phyloP scores from a whole-genome alignment of 2,888 invertebrate species.

The Aphodius granarius region DNA sequence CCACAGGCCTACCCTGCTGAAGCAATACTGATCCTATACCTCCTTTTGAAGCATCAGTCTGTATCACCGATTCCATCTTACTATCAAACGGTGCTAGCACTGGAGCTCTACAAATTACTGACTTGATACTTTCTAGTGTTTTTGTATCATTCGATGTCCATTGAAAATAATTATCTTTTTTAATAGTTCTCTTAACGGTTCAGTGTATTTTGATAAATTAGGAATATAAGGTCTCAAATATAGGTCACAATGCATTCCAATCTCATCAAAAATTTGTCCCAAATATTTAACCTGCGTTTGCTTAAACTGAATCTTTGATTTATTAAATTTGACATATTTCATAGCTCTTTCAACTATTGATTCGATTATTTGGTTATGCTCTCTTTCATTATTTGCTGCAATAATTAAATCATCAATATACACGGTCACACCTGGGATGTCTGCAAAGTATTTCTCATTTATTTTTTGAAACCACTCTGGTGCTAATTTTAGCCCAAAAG shows the following conservation, averaged over 20 bases:
- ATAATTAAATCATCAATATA: constrained; percentile 43
- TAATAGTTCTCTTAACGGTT: constrained; percentile 3
- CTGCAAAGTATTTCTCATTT: constrained; percentile 42
- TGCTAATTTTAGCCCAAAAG: constrained; percentile 27
- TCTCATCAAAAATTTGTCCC: constrained; percentile 31
- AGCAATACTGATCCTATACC: not conserved
- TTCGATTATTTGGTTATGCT: constrained; percentile 37
- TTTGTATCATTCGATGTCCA: not conserved
- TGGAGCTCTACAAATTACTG: not conserved
- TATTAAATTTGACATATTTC: constrained; percentile 37
- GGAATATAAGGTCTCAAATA: not conserved
- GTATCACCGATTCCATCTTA: not conserved
- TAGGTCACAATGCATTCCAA: constrained; percentile 28
- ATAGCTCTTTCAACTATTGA: constrained; percentile 35
- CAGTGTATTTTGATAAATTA: not conserved
- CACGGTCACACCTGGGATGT: constrained; percentile 38
- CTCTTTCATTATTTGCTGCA: constrained; percentile 25
- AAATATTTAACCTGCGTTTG: constrained; percentile 37
- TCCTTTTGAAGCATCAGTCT: not conserved
- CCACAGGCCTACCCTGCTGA: not conserved
- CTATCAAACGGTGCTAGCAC: not conserved
- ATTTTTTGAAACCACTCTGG: constrained; percentile 43
- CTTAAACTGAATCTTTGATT: constrained; percentile 37
- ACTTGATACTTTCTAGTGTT: not conserved
- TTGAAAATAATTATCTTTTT: constrained; percentile 6